Evolutionary conservation across 2,888 invertebrate genomes (phyloP).

Genomic region (Pegoplata infirma): DNA sequence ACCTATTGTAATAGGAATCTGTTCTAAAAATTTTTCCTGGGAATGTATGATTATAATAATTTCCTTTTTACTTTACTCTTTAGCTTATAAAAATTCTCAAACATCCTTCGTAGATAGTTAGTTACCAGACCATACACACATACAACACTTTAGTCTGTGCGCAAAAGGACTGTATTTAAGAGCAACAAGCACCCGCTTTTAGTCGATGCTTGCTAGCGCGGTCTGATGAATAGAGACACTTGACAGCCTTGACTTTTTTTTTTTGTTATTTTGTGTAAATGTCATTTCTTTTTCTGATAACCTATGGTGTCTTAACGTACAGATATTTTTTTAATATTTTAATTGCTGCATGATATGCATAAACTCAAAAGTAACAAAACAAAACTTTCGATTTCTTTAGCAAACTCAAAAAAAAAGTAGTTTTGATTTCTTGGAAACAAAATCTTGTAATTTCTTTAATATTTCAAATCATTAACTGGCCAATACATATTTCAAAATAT

Average conservation of each 20-base stretch:
- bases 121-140: conserved; percentile 2
- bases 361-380: conserved; percentile 31
- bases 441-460: conserved; percentile 5
- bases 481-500: neutral
- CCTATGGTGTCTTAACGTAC: conserved; percentile 10
- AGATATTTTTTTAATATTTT: conserved; percentile 47
- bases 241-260: conserved; percentile 47
- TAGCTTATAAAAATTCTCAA: too few relatives aligned
- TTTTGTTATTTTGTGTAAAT: too few relatives aligned
- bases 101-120: neutral
- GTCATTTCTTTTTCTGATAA: conserved; percentile 40
- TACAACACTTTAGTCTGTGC: neutral
- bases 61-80: too few relatives aligned
- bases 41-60: too few relatives aligned
- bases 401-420: conserved; percentile 7
- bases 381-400: conserved; percentile 48
- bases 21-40: too few relatives aligned
- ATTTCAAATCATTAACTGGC: conserved; percentile 25
- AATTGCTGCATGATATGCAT: conserved; percentile 56
- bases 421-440: conserved; percentile 41
- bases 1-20: too few relatives aligned
- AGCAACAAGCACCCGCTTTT: neutral
- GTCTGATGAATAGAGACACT: conserved; percentile 46
- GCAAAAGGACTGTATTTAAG: conserved; percentile 4
- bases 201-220: conserved; percentile 2